Evolutionary conservation across 1,140 invertebrate genomes (phyloP).

Genomic region (Prorops nasuta): DNA sequence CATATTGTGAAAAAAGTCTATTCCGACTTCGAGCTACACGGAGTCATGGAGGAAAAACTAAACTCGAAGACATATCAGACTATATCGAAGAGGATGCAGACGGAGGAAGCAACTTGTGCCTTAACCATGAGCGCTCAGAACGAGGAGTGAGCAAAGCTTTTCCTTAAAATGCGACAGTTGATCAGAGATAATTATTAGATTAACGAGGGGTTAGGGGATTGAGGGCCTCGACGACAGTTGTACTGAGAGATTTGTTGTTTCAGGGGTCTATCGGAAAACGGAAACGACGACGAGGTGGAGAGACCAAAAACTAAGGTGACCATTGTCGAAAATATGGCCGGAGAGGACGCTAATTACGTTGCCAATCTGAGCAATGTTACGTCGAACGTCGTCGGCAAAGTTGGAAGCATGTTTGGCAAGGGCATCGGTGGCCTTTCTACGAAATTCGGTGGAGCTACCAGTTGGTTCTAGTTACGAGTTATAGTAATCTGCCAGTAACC

Average conservation of each 20-base stretch:
- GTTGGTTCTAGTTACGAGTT: conserved; percentile 63
- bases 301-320: conserved; percentile 65
- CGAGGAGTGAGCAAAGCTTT: conserved; percentile 56
- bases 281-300: conserved; percentile 64
- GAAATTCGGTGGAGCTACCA: conserved; percentile 70
- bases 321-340: conserved; percentile 61
- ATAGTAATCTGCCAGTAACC: background rate
- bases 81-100: conserved; percentile 89
- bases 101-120: conserved; percentile 93
- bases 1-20: conserved; percentile 99
- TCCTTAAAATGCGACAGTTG: too few species aligned
- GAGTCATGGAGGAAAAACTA: conserved; percentile 96
- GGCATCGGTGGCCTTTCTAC: conserved; percentile 78
- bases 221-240: too few species aligned
- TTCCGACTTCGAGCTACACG: conserved; percentile 98
- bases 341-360: conserved; percentile 66
- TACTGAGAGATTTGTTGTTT: background rate
- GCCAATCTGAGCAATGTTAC: conserved; percentile 71
- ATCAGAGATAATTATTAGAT: too few species aligned
- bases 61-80: conserved; percentile 96
- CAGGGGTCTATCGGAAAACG: conserved; percentile 60
- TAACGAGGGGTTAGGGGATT: too few species aligned
- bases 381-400: conserved; percentile 72
- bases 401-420: conserved; percentile 81
- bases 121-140: conserved; percentile 77